A percentile compares a stretch with the other conserved stretches of the same genome.
phyloP scores from a whole-genome alignment of 2,113 vertebrate genomes.

The Cathartes aura region DNA sequence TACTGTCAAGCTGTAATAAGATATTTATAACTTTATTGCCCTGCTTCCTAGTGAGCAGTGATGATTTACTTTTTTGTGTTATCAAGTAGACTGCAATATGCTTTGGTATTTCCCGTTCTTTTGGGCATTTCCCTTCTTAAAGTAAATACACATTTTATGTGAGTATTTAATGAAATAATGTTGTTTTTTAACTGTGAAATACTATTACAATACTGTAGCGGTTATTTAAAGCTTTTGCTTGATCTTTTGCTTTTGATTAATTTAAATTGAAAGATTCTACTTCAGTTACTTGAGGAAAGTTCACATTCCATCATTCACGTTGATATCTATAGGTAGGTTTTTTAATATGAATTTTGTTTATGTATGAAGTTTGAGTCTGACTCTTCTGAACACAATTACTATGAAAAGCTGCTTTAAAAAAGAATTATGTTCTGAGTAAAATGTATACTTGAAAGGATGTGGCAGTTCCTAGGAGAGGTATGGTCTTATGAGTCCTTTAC shows the following conservation, averaged over 20 bases:
- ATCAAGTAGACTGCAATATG: slow-evolving; percentile 27
- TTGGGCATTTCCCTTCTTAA: slow-evolving; percentile 27
- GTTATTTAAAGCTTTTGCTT: neutral
- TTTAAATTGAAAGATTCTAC: neutral
- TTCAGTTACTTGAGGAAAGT: neutral
- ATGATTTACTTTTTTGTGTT: slow-evolving; percentile 15
- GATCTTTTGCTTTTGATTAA: neutral
- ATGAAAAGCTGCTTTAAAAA: neutral
- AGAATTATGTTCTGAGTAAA: neutral
- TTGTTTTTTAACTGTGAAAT: neutral
- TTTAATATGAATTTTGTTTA: neutral
- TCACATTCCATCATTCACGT: neutral
- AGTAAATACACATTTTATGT: neutral
- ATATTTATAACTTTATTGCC: neutral
- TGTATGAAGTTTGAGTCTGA: neutral
- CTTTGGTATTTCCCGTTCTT: slow-evolving; percentile 58
- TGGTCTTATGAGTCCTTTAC: neutral
- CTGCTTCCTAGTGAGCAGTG: neutral
- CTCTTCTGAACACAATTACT: neutral
- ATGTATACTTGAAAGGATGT: neutral
- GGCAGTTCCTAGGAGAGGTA: neutral
- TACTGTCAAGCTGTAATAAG: neutral
- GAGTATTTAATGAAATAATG: neutral
- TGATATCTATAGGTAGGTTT: neutral
- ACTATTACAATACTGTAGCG: neutral